Conservation (phyloP, 2,888 invertebrate genomes). For the Drosophila paracracens region DNA sequence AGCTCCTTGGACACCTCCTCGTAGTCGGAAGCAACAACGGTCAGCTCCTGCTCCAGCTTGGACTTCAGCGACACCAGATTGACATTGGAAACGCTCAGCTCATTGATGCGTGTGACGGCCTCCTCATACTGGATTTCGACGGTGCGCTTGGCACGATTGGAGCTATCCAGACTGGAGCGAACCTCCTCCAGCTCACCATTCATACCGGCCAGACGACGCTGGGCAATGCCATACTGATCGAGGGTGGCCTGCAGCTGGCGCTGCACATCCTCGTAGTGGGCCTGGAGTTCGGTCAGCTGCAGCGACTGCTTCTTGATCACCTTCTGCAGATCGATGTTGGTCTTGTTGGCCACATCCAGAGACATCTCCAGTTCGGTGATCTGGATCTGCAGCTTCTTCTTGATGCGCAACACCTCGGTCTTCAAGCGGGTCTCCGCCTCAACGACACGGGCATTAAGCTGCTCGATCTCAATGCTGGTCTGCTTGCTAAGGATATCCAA, state of each 20-base stretch:
- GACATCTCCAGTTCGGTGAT: slow-evolving; percentile 98
- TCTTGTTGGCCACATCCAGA: slow-evolving; percentile 98
- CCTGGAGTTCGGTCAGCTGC: slow-evolving; percentile 95
- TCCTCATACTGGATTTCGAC: slow-evolving; percentile 97
- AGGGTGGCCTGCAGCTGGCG: slow-evolving; percentile 97
- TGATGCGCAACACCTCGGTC: slow-evolving; percentile 97
- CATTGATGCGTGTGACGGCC: slow-evolving; percentile 95
- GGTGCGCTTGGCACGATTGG: slow-evolving; percentile 95
- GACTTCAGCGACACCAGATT: slow-evolving; percentile 97
- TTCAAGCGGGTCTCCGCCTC: slow-evolving; percentile 98
- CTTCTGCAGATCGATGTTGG: slow-evolving; percentile 98
- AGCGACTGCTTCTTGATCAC: slow-evolving; percentile 98
- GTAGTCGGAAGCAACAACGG: slow-evolving; percentile 96
- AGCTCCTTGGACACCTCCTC: slow-evolving; percentile 99
- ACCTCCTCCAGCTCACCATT: slow-evolving; percentile 98
- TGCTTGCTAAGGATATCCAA: slow-evolving; percentile 91
- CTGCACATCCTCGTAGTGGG: slow-evolving; percentile 98
- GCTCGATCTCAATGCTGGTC: slow-evolving; percentile 99
- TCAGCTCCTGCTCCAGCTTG: slow-evolving; percentile 97
- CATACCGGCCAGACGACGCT: slow-evolving; percentile 95
- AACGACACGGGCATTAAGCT: slow-evolving; percentile 96
- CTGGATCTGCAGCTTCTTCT: slow-evolving; percentile 99
- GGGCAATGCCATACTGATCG: slow-evolving; percentile 95
- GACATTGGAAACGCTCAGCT: slow-evolving; percentile 97
- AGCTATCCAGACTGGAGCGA: slow-evolving; percentile 95